A percentile compares a stretch with the other conserved stretches of the same genome.
Conservation (phyloP, 92 coral and sea anemone genomes). For the Palythoa heliodiscus region DNA sequence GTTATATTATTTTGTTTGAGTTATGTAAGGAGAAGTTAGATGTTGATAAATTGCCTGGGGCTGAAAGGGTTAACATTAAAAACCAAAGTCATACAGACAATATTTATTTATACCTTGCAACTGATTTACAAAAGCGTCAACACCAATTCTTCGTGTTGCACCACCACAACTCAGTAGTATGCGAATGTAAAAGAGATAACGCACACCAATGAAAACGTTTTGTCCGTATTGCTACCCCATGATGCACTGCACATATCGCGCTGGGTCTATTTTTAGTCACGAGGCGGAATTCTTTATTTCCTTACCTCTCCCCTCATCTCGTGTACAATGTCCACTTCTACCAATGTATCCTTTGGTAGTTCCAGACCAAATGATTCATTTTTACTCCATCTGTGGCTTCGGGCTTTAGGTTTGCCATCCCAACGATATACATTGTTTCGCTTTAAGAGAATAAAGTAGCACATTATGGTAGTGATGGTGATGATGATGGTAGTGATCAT, state of each 20-base stretch:
- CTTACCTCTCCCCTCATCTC: slow-evolving; percentile 93
- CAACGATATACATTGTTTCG: slow-evolving; percentile 80
- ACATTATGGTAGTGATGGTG: background rate
- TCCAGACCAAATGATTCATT: slow-evolving; percentile 71
- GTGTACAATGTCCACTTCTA: slow-evolving; percentile 88
- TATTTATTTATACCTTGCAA: no score
- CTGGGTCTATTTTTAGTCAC: background rate
- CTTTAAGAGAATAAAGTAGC: slow-evolving; percentile 22
- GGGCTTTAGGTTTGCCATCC: slow-evolving; percentile 80
- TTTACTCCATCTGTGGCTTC: slow-evolving; percentile 75
- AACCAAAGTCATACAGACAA: no score
- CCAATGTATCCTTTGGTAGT: slow-evolving; percentile 87
- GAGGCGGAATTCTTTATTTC: background rate
- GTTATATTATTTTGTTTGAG: no score
- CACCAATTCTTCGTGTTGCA: no score
- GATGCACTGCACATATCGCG: background rate
- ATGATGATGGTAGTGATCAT: background rate
- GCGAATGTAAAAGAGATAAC: no score
- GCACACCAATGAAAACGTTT: no score
- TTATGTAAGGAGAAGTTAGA: no score
- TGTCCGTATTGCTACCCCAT: no score
- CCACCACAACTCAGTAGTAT: no score
- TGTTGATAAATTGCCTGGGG: no score
- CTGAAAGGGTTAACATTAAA: no score
- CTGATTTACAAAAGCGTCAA: no score